These are phyloP conservation scores for Paramisgurnus dabryanus DNA, from an alignment of 2,113 vertebrate species.

Conservation along the genomic window DNA sequence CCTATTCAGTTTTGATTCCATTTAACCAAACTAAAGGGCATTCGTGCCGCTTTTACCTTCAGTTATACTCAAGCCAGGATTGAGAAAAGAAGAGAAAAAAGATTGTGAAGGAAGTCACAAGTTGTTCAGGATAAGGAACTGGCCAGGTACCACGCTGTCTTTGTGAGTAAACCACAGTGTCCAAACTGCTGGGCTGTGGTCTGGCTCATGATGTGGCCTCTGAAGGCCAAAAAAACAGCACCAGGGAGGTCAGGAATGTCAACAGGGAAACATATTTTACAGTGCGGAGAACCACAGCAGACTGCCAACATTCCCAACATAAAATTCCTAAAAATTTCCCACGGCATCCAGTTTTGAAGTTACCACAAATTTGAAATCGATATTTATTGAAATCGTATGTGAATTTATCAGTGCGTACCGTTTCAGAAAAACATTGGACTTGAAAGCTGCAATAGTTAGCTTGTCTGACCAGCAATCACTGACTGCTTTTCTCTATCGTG, in stretches of 20 bases:
- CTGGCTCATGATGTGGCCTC: conserved; percentile 37
- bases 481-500: too few relatives aligned
- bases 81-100: conserved; percentile 29
- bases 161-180: not conserved
- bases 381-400: too few relatives aligned
- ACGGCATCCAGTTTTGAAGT: too few relatives aligned
- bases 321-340: not conserved
- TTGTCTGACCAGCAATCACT: too few relatives aligned
- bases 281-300: conserved; percentile 35
- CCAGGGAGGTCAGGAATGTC: conserved; percentile 61
- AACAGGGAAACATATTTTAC: conserved; percentile 67
- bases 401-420: too few relatives aligned
- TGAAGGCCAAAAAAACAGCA: conserved; percentile 67
- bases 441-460: too few relatives aligned
- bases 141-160: conserved; percentile 9
- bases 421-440: too few relatives aligned
- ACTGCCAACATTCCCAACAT: not conserved
- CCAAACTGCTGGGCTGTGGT: conserved; percentile 40
- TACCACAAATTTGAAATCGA: too few relatives aligned
- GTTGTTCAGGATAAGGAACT: not conserved
- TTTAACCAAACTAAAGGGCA: not conserved
- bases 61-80: conserved; percentile 16
- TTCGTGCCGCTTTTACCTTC: not conserved
- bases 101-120: conserved; percentile 9
- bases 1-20: not conserved